These are phyloP conservation scores for Ornithorhynchus anatinus DNA, from an alignment of 2,113 vertebrate species.

Conservation along the genomic window DNA sequence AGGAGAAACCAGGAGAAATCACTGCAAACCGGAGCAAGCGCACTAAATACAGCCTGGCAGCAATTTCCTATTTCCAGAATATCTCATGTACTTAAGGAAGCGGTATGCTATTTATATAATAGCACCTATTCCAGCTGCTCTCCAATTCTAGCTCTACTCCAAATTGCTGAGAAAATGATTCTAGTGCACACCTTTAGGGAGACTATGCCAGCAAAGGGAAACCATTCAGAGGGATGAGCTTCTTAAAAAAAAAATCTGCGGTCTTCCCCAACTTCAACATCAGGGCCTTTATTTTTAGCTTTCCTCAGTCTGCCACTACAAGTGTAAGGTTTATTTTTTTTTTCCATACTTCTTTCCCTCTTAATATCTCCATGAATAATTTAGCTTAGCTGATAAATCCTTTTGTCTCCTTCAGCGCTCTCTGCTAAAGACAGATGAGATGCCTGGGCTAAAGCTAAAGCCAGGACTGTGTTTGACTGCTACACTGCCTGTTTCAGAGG, in stretches of 20 bases:
- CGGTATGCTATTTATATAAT: background rate
- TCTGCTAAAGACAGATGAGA: constrained; percentile 24
- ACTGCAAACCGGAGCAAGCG: background rate
- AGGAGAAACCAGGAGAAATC: background rate
- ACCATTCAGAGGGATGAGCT: background rate
- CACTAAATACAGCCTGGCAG: fast-evolving
- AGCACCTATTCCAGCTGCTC: background rate
- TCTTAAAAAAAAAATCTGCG: constrained; percentile 32
- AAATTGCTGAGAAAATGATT: background rate
- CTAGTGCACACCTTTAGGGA: background rate
- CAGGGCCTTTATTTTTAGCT: constrained; percentile 43
- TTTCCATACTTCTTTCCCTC: constrained; percentile 6
- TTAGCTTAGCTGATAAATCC: constrained; percentile 37
- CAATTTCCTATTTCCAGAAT: background rate
- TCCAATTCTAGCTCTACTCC: constrained; percentile 26
- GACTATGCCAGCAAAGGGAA: background rate
- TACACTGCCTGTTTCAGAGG: too few relatives aligned
- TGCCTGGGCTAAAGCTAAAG: background rate
- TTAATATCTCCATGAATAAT: constrained; percentile 61
- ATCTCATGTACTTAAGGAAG: background rate
- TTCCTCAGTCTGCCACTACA: constrained; percentile 5
- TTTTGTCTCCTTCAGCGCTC: constrained; percentile 13
- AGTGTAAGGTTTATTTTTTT: constrained; percentile 13
- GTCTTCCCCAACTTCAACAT: constrained; percentile 48
- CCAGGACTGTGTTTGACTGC: background rate